Evolutionary conservation across 92 coral and sea anemone species (phyloP), one percentile per base, ranked within the genome.

Genomic region (Nematostella vectensis): DNA sequence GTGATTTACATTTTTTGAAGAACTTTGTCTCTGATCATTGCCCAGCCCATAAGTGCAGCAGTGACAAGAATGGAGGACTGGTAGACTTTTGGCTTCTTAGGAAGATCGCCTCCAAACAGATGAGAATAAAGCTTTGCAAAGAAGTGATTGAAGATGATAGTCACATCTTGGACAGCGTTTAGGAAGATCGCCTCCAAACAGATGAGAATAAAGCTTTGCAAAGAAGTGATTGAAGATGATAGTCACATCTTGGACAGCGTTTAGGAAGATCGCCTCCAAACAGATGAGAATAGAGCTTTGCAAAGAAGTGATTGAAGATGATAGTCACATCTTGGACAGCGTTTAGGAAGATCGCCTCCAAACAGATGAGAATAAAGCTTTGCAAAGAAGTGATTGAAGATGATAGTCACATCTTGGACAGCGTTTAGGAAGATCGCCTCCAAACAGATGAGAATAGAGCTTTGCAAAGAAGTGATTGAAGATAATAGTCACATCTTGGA

Each of bases 21-120:
- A 1, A 79, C 53, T 61, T 60, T 67, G 2, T 79, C 64, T n/a
- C 76, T 25, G 10, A 79, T 45, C 56, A 65, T 42, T 0, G 60
- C 50, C 85, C 79, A 78, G 4, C 85, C 85, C 16, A 71, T 70
- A 25, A 65, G 29, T 15, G 69, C 57, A 4, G 75, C 63, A n/a
- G 57, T 72, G 0, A 78, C 50, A 49, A 68, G 62, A 15, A 78
- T 31, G 16, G 85, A 59, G 2, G 50, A 47, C 30, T 36, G 70
- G 33, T 29, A 40, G 16, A 66, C 70, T 3, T 38, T 19, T 4
- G 79, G 79, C 51, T 65, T 77, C n/a, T 66, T 54, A 12, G 68
- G 64, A 19, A 65, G 79, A 19, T 50, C 53, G 42, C 68, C 27
- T 11, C 71, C 68, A 61, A 57, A 78, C 37, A 78, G 26, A 29